phyloP scores from a whole-genome alignment of 2,797 vertebrate species.

The Intellagama lesueurii region DNA sequence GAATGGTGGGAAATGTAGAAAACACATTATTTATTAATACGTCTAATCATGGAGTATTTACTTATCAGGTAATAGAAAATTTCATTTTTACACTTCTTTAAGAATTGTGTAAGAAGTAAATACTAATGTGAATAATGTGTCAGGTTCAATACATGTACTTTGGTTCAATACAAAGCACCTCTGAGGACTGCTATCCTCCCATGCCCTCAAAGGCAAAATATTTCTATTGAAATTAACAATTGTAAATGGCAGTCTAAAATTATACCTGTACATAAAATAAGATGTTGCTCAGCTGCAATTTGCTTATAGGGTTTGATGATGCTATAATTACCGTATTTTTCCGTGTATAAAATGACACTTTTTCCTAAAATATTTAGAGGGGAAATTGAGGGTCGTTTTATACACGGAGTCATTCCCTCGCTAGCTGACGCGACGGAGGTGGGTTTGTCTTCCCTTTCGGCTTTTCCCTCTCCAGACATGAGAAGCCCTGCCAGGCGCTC shows the following conservation, averaged over 20 bases:
- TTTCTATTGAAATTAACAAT: background rate
- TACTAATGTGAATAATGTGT: conserved; percentile 4
- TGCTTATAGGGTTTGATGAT: background rate
- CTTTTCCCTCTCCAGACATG: no score
- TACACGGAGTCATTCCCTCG: no score
- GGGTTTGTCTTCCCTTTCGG: no score
- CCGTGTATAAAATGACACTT: no score
- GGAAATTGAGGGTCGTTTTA: no score
- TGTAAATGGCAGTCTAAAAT: background rate
- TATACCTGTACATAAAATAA: background rate
- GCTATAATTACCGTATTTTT: no score
- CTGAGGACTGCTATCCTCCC: no score
- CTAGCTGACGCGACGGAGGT: no score
- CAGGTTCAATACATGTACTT: background rate
- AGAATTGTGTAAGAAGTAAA: conserved; percentile 4
- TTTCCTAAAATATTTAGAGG: no score
- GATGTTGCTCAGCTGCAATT: background rate
- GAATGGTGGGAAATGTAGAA: conserved; percentile 99
- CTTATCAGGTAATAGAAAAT: conserved; percentile 92
- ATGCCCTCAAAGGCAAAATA: background rate
- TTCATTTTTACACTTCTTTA: conserved; percentile 6
- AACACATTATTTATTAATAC: conserved; percentile 99
- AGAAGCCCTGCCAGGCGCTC: no score
- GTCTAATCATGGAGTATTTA: conserved; percentile 98
- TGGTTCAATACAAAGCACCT: background rate